Percentiles rank a stretch among this genome's conserved stretches.
Conservation (phyloP, 1,140 invertebrate species). For the Drosophila chauvacae region DNA sequence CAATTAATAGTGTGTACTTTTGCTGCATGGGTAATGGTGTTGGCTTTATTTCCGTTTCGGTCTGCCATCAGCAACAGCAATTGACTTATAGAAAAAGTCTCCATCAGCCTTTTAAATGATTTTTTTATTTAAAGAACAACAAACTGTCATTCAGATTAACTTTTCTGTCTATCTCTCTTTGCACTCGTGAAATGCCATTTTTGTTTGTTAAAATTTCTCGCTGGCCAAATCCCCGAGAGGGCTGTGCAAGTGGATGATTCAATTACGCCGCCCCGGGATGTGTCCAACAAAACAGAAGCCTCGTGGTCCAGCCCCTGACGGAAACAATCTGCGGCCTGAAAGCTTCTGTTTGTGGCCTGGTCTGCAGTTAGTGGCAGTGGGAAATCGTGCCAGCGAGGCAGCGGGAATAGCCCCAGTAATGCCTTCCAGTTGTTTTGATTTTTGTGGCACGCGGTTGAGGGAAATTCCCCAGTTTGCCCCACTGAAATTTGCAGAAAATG, state of each 20-base stretch:
- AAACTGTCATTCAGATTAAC: not conserved
- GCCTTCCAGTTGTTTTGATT: constrained; percentile 31
- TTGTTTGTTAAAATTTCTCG: not conserved
- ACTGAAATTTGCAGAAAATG: constrained; percentile 20
- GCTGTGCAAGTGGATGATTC: constrained; percentile 22
- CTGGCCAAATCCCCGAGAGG: constrained; percentile 9
- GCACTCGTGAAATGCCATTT: not conserved
- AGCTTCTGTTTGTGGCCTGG: constrained; percentile 25
- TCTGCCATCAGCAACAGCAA: not conserved
- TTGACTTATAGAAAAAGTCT: not conserved
- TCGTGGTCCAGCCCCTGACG: constrained; percentile 3
- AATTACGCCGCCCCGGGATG: constrained; percentile 14
- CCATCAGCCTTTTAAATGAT: too few relatives aligned
- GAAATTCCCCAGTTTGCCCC: constrained; percentile 24
- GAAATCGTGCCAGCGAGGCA: constrained; percentile 24
- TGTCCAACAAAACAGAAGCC: constrained; percentile 10
- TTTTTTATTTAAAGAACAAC: not conserved
- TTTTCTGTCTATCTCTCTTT: not conserved
- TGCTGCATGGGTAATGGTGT: not conserved
- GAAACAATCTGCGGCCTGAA: constrained; percentile 17
- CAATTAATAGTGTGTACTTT: not conserved
- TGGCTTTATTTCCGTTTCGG: not conserved
- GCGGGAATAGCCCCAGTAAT: constrained; percentile 34
- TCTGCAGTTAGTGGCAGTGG: constrained; percentile 16
- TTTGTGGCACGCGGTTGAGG: constrained; percentile 26